Conservation (phyloP, 2,888 invertebrate genomes). For the Sisyra terminalis region DNA sequence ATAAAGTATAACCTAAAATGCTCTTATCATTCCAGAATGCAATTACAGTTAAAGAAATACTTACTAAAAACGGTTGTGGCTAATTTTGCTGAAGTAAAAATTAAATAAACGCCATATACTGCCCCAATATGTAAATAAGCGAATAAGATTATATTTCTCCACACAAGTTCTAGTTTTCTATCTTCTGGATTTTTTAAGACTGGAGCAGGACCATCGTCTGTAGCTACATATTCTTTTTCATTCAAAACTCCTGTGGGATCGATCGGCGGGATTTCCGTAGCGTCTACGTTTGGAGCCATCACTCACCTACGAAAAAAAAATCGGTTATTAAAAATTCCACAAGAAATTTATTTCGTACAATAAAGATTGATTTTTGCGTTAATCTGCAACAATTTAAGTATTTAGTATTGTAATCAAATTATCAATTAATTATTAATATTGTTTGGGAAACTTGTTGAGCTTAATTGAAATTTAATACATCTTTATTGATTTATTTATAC, state of each 20-base stretch:
- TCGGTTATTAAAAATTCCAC: no score
- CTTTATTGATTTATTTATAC: no score
- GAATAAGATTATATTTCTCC: constrained; percentile 63
- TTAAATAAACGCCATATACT: constrained; percentile 45
- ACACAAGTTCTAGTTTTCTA: constrained; percentile 48
- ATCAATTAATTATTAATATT: no score
- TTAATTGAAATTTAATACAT: no score
- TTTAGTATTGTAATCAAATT: no score
- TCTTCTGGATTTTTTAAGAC: neutral
- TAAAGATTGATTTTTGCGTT: no score
- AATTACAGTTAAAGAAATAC: constrained; percentile 20
- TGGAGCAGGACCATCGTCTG: constrained; percentile 25
- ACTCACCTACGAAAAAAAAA: no score
- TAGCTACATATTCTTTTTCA: constrained; percentile 47
- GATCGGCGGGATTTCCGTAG: neutral
- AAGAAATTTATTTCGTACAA: no score
- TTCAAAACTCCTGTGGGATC: constrained; percentile 40
- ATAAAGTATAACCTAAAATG: constrained; percentile 59
- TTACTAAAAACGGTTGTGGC: constrained; percentile 38
- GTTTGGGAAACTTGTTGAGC: no score
- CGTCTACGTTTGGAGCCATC: no score
- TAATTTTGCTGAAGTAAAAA: constrained; percentile 29
- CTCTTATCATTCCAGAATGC: no score
- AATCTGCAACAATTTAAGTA: no score
- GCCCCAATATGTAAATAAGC: constrained; percentile 48